phyloP scores from a whole-genome alignment of 1,140 invertebrate genomes.

The Aphidius ervi region DNA sequence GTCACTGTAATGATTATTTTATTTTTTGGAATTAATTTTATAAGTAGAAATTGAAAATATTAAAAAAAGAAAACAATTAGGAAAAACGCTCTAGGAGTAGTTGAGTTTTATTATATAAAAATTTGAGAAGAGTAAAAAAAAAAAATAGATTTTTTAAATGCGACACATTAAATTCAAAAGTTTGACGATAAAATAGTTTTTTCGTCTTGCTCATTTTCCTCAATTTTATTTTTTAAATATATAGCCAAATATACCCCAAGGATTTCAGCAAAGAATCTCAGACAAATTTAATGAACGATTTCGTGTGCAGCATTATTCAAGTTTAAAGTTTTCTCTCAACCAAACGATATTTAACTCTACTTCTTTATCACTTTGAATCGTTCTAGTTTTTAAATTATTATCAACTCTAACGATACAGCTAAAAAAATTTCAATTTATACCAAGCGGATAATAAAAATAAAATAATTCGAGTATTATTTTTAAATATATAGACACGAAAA shows the following conservation, averaged over 20 bases:
- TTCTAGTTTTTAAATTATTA: constrained; percentile 9
- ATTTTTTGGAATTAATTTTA: too few relatives aligned
- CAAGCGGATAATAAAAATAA: too few relatives aligned
- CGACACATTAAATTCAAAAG: constrained; percentile 16
- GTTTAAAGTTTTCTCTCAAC: constrained; percentile 6
- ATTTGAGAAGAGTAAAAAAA: background rate
- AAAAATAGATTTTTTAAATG: background rate
- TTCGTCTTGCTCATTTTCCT: background rate
- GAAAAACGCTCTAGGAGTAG: too few relatives aligned
- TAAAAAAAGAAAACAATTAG: too few relatives aligned
- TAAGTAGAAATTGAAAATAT: too few relatives aligned
- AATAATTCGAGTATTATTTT: too few relatives aligned
- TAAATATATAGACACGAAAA: too few relatives aligned
- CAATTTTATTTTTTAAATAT: background rate
- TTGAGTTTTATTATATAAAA: background rate
- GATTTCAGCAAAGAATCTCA: constrained; percentile 8
- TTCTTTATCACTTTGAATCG: constrained; percentile 8
- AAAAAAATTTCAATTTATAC: too few relatives aligned
- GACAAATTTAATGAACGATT: constrained; percentile 17
- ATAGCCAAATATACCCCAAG: background rate
- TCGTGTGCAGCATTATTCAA: constrained; percentile 6
- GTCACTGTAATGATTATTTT: too few relatives aligned
- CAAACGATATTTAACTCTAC: constrained; percentile 1
- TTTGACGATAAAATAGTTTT: constrained; percentile 10
- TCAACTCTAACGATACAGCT: background rate